These are phyloP conservation scores for Callyntrura guangdongensis DNA, from an alignment of 2,888 invertebrate genomes.

Conservation along the genomic window DNA sequence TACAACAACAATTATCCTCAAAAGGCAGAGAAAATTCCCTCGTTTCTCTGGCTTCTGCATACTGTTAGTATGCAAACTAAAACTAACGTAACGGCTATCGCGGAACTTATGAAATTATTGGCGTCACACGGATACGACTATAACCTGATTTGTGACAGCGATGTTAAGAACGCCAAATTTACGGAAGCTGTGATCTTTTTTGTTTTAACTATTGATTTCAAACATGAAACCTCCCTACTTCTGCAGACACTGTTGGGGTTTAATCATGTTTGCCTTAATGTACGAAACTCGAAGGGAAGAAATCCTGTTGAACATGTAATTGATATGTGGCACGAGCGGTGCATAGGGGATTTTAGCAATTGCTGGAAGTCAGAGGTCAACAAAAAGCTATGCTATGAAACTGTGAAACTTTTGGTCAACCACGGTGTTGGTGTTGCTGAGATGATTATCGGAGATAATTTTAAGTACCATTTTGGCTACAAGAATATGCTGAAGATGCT, in stretches of 20 bases:
- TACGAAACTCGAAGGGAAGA: neutral
- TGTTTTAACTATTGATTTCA: constrained; percentile 16
- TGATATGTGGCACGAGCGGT: neutral
- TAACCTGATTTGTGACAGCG: neutral
- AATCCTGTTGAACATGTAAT: constrained; percentile 45
- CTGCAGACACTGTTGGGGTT: constrained; percentile 3
- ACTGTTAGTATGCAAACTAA: neutral
- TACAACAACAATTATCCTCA: neutral
- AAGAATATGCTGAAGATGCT: constrained; percentile 24
- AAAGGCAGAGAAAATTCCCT: too few relatives aligned
- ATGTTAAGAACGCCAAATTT: neutral
- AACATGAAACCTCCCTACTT: neutral
- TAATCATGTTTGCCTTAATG: neutral
- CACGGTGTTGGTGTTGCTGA: constrained; percentile 21
- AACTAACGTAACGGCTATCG: neutral
- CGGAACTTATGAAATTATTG: neutral
- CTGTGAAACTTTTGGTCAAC: constrained; percentile 11
- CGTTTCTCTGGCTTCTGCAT: neutral
- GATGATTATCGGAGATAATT: neutral
- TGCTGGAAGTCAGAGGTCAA: constrained; percentile 24
- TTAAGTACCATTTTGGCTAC: constrained; percentile 50
- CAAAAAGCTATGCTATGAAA: neutral
- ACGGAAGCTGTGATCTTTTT: neutral
- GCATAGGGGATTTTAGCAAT: neutral
- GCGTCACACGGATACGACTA: constrained; percentile 10